Evolutionary conservation across 2,888 invertebrate genomes (phyloP).

Genomic region (Chaitophorus viminalis): DNA sequence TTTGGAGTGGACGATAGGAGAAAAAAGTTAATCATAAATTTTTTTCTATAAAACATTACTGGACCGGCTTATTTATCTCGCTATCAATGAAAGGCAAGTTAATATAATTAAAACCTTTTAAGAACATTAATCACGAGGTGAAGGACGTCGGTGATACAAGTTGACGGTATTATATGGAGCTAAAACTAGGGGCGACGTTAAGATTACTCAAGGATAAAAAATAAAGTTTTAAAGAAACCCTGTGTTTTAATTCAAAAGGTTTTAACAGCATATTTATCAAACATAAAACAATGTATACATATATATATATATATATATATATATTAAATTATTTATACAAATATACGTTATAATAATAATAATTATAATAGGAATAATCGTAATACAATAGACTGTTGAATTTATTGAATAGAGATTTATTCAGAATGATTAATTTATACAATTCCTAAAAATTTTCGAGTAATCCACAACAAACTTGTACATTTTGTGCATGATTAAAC

Average conservation of each 20-base stretch:
- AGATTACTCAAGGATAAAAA: constrained; percentile 24
- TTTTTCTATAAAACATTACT: constrained; percentile 14
- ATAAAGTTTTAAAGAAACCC: constrained; percentile 30
- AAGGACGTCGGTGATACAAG: constrained; percentile 31
- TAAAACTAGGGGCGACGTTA: not conserved
- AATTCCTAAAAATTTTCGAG: not conserved
- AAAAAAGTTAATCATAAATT: not conserved
- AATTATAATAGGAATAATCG: too few species aligned
- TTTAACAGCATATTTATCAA: not conserved
- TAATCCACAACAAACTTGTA: not conserved
- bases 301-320: too few species aligned
- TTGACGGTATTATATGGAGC: constrained; percentile 12
- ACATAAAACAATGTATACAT: not conserved
- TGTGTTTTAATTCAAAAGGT: not conserved
- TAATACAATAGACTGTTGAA: too few species aligned
- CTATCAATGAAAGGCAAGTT: constrained; percentile 25
- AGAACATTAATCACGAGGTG: constrained; percentile 32
- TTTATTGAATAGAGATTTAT: not conserved
- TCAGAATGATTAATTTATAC: not conserved
- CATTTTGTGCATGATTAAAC: not conserved
- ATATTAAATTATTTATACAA: too few species aligned
- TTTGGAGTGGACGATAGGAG: too few species aligned
- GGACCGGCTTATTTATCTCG: constrained; percentile 19
- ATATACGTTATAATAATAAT: too few species aligned
- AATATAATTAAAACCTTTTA: constrained; percentile 45